These are phyloP conservation scores for Steinernema hermaphroditum DNA, from an alignment of 2,888 invertebrate species.

Conservation along the genomic window DNA sequence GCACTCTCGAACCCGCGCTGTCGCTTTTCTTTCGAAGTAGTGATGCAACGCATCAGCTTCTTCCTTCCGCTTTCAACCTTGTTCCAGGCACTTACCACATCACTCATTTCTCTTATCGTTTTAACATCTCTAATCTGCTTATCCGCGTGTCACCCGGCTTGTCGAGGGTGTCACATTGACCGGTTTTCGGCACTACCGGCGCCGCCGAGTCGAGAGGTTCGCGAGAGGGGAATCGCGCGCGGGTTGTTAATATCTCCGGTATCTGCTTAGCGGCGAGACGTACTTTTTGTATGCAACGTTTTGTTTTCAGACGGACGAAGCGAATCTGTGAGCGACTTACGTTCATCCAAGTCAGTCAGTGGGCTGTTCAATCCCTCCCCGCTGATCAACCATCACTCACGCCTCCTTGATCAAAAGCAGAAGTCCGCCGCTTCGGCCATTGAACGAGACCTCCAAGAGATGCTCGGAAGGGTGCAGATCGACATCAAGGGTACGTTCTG, in stretches of 20 bases:
- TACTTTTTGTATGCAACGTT: background rate
- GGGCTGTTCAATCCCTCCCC: slow-evolving; percentile 10
- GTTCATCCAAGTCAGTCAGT: slow-evolving; percentile 4
- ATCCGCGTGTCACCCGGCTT: background rate
- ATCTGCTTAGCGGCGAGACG: background rate
- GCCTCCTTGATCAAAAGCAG: background rate
- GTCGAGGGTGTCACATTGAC: slow-evolving; percentile 9
- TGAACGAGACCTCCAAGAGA: slow-evolving; percentile 53
- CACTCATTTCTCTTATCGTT: too few relatives aligned
- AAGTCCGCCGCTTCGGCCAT: slow-evolving; percentile 39
- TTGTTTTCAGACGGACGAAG: slow-evolving; percentile 18
- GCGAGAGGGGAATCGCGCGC: background rate
- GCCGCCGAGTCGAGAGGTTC: background rate
- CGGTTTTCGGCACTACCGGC: background rate
- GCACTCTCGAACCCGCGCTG: too few relatives aligned
- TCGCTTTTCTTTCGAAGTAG: too few relatives aligned
- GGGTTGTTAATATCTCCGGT: background rate
- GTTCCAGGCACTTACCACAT: too few relatives aligned
- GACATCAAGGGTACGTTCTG: slow-evolving; percentile 57
- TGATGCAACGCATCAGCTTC: too few relatives aligned
- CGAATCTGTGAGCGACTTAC: slow-evolving; percentile 6
- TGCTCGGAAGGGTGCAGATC: slow-evolving; percentile 61
- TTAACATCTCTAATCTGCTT: background rate
- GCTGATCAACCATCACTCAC: background rate
- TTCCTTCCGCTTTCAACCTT: too few relatives aligned